phyloP scores from a whole-genome alignment of 2,888 invertebrate species.

The Nasonia oneida region DNA sequence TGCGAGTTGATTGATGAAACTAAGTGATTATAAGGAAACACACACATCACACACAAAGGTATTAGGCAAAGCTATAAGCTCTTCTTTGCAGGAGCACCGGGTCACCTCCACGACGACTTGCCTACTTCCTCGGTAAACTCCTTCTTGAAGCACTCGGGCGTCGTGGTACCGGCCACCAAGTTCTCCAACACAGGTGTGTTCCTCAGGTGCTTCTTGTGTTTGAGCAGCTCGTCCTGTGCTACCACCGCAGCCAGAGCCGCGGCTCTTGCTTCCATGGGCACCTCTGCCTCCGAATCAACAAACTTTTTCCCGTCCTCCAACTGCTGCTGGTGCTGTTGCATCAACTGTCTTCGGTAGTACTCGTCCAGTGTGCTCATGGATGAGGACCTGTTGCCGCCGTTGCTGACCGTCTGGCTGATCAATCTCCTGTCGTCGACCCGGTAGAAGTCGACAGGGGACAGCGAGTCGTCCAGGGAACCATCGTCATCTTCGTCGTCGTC shows the following conservation, averaged over 20 bases:
- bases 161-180: constrained; percentile 70
- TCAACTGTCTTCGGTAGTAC: constrained; percentile 66
- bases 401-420: constrained; percentile 53
- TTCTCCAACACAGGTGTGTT: constrained; percentile 74
- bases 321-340: constrained; percentile 14
- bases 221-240: constrained; percentile 72
- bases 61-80: neutral
- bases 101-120: constrained; percentile 68
- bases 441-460: constrained; percentile 68
- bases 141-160: constrained; percentile 70
- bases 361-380: constrained; percentile 64
- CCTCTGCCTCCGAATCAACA: constrained; percentile 63
- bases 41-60: neutral
- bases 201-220: constrained; percentile 72
- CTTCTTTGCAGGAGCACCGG: neutral
- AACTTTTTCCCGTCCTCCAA: constrained; percentile 36
- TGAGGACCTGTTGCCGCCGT: constrained; percentile 45
- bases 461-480: constrained; percentile 69
- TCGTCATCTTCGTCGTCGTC: constrained; percentile 68
- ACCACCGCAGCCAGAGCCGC: constrained; percentile 71
- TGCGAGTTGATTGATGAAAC: too few relatives aligned
- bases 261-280: constrained; percentile 66
- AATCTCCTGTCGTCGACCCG: constrained; percentile 60
- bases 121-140: constrained; percentile 71
- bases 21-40: neutral